Percentiles rank a stretch among this genome's conserved stretches.
phyloP scores from a whole-genome alignment of 2,888 invertebrate genomes.

The Taphrorychus bicolor region DNA sequence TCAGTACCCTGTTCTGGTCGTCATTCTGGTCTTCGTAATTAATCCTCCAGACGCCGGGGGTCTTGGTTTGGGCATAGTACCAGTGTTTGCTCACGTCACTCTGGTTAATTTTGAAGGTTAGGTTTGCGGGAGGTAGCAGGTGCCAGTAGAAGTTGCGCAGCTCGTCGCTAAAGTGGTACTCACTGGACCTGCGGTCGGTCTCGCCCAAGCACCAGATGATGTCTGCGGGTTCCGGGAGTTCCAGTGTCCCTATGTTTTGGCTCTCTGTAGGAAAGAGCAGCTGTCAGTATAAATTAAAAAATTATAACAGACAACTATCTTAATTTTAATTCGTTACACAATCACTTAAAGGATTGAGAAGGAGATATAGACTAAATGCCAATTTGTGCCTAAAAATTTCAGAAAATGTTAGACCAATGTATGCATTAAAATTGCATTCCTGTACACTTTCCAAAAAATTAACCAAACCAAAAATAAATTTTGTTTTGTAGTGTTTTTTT shows the following conservation, averaged over 20 bases:
- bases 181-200: constrained; percentile 22
- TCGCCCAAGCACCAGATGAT: constrained; percentile 31
- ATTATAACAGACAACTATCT: no score
- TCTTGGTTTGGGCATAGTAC: constrained; percentile 28
- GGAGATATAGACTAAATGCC: no score
- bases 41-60: constrained; percentile 15
- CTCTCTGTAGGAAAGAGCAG: not conserved
- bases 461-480: no score
- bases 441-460: no score
- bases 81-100: constrained; percentile 18
- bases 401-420: no score
- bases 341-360: no score
- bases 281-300: not conserved
- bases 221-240: constrained; percentile 20
- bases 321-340: no score
- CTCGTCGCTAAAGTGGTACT: constrained; percentile 25
- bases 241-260: not conserved
- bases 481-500: no score
- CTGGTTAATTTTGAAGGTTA: constrained; percentile 21
- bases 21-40: constrained; percentile 9
- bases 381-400: no score
- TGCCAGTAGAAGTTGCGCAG: constrained; percentile 30
- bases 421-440: no score
- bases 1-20: constrained; percentile 6
- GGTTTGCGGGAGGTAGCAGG: constrained; percentile 28